Conservation (phyloP, 2,888 invertebrate genomes). For the Dasysyrphus tricinctus region DNA sequence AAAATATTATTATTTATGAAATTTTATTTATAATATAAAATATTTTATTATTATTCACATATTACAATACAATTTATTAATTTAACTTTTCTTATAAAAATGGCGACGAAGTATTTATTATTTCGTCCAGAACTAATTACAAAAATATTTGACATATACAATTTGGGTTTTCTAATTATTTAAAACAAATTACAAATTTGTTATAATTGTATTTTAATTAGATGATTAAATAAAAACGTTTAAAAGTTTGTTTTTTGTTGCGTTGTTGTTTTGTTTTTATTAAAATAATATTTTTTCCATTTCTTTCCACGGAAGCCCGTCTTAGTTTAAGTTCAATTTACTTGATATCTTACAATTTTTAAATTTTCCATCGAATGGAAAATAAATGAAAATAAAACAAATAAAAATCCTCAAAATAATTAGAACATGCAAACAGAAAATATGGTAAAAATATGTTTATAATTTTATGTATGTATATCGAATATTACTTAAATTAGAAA, state of each 20-base stretch:
- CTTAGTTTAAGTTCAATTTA: conserved; percentile 43
- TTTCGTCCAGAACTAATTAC: conserved; percentile 42
- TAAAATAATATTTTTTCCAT: neutral
- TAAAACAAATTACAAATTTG: conserved; percentile 19
- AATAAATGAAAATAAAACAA: conserved; percentile 70
- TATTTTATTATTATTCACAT: conserved; percentile 27
- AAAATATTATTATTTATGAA: neutral
- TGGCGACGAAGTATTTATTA: conserved; percentile 44
- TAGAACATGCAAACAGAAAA: conserved; percentile 45
- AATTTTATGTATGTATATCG: conserved; percentile 5
- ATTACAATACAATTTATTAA: conserved; percentile 17
- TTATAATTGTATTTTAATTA: neutral
- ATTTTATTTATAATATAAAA: conserved; percentile 7
- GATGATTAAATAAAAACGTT: neutral
- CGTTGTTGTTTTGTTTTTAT: neutral
- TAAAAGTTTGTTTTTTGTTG: neutral
- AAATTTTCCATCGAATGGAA: conserved; percentile 60
- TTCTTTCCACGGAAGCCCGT: conserved; percentile 46
- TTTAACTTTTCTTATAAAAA: conserved; percentile 25
- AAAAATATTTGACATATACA: conserved; percentile 61
- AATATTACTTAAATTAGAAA: conserved; percentile 23
- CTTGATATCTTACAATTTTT: conserved; percentile 68
- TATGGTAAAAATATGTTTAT: neutral
- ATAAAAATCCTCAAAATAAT: conserved; percentile 21
- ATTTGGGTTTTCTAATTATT: conserved; percentile 32